Evolutionary conservation across 2,888 invertebrate genomes (phyloP), one percentile per base, ranked within the genome.

Genomic region (Eupithecia dodoneata): DNA sequence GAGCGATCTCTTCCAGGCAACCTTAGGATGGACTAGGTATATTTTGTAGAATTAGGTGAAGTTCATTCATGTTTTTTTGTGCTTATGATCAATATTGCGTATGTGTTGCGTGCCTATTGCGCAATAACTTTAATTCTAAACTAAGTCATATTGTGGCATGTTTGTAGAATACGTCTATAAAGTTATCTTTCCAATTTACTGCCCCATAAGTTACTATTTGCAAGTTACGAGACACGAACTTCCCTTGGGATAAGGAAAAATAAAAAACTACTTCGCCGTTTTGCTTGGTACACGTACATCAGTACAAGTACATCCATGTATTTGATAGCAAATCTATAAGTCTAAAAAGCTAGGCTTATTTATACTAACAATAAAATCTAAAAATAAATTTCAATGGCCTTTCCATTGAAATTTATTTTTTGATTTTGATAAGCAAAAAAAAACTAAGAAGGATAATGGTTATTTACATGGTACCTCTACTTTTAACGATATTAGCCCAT

Each of bases 141-240:
- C n/a, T n/a, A 9, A 59, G 18, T 59, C n/a, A n/a, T n/a, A 55
- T n/a, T n/a, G 63, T 12, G 63, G 30, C 63, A 30, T 30, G 7
- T 63, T 30, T 30, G 18, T 30, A 63, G 63, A 30, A 63, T 30
- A 18, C 55, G 59, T 18, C 73, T 70, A 73, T 70, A 76, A 73
- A 72, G 65, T 73, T 67, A 73, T 80, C 72, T 76, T 67, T 52
- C 71, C 69, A 44, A 69, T 55, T 63, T 71, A 76, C 63, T 71
- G 71, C 63, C 47, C 73, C 75, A 59, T 80, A 80, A 78, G 74
- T 80, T 75, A 76, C 71, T 78, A 74, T 77, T 76, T 74, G 77
- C 65, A 76, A 76, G 77, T 79, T 76, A 80, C 79, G 74, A 76
- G 77, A 77, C 74, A 72, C 72, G 49, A 71, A 73, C 71, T 73